Conservation (phyloP, 2,113 vertebrate genomes). For the Pyxicephalus adspersus region DNA sequence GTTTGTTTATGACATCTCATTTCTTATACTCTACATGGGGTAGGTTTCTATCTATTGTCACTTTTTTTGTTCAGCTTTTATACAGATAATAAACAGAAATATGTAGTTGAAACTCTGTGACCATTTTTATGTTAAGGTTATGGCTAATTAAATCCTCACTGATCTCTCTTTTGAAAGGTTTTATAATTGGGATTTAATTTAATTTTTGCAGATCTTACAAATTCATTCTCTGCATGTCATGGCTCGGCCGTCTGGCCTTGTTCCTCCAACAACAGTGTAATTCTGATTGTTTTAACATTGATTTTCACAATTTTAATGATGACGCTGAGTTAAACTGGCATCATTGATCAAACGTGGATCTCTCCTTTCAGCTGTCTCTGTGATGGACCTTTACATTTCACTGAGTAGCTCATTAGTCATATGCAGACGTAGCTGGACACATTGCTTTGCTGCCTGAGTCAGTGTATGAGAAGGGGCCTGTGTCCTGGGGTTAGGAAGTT, state of each 20-base stretch:
- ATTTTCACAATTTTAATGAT: slow-evolving; percentile 57
- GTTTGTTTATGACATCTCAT: too few species aligned
- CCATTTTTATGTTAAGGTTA: slow-evolving; percentile 4
- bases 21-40: neutral
- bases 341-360: slow-evolving; percentile 54
- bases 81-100: too few species aligned
- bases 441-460: slow-evolving; percentile 47
- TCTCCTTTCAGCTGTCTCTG: slow-evolving; percentile 50
- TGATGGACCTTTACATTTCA: slow-evolving; percentile 55
- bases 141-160: slow-evolving; percentile 34
- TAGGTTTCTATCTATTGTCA: neutral
- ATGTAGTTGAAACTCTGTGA: neutral
- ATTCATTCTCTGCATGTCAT: slow-evolving; percentile 49
- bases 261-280: slow-evolving; percentile 45
- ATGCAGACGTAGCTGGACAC: slow-evolving; percentile 50
- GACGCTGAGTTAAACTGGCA: slow-evolving; percentile 55
- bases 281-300: slow-evolving; percentile 53
- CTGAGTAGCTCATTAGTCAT: slow-evolving; percentile 56
- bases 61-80: too few species aligned
- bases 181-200: slow-evolving; percentile 41
- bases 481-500: slow-evolving; percentile 48
- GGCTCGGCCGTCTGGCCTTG: slow-evolving; percentile 9
- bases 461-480: slow-evolving; percentile 28
- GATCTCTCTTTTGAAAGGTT: slow-evolving; percentile 15
- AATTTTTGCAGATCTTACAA: slow-evolving; percentile 38